phyloP scores from a whole-genome alignment of 2,888 invertebrate species.

The Thalpophila matura region DNA sequence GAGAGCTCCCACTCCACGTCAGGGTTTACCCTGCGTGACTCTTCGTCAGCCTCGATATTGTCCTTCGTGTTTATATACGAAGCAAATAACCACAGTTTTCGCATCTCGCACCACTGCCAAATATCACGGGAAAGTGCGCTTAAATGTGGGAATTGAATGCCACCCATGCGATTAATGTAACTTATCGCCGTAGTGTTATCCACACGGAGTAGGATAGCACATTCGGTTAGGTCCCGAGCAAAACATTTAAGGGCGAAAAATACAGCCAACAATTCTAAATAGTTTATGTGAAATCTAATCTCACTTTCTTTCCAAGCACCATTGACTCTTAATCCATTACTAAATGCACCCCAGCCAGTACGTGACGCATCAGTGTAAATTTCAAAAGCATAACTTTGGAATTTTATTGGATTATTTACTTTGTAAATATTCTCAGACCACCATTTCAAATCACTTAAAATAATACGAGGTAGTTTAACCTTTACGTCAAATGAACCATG shows the following conservation, averaged over 20 bases:
- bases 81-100: constrained; percentile 12
- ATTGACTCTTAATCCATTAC: neutral
- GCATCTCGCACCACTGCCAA: constrained; percentile 38
- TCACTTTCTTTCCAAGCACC: constrained; percentile 27
- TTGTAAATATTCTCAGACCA: neutral
- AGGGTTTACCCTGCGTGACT: constrained; percentile 16
- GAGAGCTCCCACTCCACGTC: constrained; percentile 19
- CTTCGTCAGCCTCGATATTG: constrained; percentile 27
- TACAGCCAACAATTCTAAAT: constrained; percentile 19
- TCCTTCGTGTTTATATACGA: no score
- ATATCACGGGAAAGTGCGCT: constrained; percentile 8
- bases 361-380: constrained; percentile 20
- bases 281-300: constrained; percentile 29
- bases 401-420: neutral
- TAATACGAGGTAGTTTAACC: neutral
- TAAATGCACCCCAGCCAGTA: constrained; percentile 10
- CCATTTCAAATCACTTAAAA: constrained; percentile 2
- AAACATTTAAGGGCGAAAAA: constrained; percentile 6
- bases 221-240: neutral
- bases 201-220: constrained; percentile 9
- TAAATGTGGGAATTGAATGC: no score
- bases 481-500: neutral
- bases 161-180: constrained; percentile 18
- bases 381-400: neutral
- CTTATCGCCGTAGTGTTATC: constrained; percentile 31